phyloP scores from a whole-genome alignment of 2,113 vertebrate genomes.

The Lampris megalopsis region DNA sequence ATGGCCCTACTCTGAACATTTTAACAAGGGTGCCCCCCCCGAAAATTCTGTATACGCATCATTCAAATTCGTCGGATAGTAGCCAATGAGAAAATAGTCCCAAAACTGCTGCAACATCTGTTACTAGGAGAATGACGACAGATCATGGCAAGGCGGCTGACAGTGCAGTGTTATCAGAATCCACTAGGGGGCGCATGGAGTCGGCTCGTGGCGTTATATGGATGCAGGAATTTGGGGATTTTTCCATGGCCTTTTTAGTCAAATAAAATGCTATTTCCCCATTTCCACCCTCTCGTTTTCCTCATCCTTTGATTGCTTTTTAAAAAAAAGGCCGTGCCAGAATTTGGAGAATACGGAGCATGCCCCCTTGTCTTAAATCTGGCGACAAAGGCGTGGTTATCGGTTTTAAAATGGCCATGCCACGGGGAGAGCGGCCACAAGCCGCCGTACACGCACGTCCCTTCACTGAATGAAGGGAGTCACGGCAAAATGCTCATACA shows the following conservation, averaged over 20 bases:
- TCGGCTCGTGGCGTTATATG: constrained; percentile 6
- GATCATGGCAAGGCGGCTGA: constrained; percentile 50
- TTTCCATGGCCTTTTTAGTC: background rate
- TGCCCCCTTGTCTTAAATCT: constrained; percentile 52
- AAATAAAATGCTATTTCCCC: background rate
- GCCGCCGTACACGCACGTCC: constrained; percentile 27
- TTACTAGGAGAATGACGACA: constrained; percentile 81
- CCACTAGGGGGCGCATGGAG: constrained; percentile 50
- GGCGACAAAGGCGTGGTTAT: constrained; percentile 84
- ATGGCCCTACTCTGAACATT: too few relatives aligned
- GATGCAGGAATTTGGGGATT: constrained; percentile 44
- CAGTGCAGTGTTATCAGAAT: constrained; percentile 28
- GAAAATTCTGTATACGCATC: constrained; percentile 14
- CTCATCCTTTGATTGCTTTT: background rate
- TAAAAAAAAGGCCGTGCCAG: background rate
- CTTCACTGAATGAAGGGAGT: background rate
- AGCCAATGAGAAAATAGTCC: constrained; percentile 65
- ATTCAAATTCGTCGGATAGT: constrained; percentile 22
- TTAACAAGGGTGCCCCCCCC: background rate
- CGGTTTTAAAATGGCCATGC: constrained; percentile 78
- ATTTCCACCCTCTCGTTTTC: background rate
- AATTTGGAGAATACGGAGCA: background rate
- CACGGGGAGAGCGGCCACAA: constrained; percentile 52
- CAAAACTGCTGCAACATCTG: constrained; percentile 75
- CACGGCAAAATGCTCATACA: background rate